These are phyloP conservation scores for Gorsachius magnificus DNA, from an alignment of 2,797 vertebrate species.

Conservation along the genomic window DNA sequence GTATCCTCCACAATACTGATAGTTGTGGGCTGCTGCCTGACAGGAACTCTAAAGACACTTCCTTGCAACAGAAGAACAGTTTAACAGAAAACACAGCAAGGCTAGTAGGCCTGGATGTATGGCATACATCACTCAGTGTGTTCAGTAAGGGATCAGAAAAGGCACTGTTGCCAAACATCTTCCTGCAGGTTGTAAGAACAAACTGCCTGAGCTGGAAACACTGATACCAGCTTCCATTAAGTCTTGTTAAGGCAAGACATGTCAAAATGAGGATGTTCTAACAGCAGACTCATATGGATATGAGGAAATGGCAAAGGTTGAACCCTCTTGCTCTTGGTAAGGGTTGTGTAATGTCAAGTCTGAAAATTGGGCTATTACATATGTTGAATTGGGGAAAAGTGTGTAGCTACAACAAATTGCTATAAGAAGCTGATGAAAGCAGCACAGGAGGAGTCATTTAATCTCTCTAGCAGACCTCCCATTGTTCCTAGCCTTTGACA, in stretches of 20 bases:
- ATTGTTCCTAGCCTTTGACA: not conserved
- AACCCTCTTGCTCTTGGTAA: not conserved
- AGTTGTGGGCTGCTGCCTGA: not conserved
- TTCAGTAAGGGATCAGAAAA: not conserved
- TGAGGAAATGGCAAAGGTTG: not conserved
- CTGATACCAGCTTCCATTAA: not conserved
- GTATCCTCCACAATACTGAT: not conserved
- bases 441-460: not conserved
- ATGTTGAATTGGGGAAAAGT: not conserved
- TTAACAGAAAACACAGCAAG: not conserved
- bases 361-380: not conserved
- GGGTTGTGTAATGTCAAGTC: not conserved
- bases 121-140: no score
- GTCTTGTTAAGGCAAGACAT: not conserved
- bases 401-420: not conserved
- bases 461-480: not conserved
- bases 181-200: not conserved
- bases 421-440: not conserved
- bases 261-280: not conserved
- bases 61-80: not conserved
- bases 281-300: not conserved
- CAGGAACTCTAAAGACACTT: not conserved
- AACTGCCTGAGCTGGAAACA: not conserved
- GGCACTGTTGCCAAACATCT: accelerated
- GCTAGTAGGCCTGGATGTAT: not conserved